A percentile compares a stretch with the other conserved stretches of the same genome.
phyloP scores from a whole-genome alignment of 2,797 vertebrate species.

The Astyanax mexicanus region DNA sequence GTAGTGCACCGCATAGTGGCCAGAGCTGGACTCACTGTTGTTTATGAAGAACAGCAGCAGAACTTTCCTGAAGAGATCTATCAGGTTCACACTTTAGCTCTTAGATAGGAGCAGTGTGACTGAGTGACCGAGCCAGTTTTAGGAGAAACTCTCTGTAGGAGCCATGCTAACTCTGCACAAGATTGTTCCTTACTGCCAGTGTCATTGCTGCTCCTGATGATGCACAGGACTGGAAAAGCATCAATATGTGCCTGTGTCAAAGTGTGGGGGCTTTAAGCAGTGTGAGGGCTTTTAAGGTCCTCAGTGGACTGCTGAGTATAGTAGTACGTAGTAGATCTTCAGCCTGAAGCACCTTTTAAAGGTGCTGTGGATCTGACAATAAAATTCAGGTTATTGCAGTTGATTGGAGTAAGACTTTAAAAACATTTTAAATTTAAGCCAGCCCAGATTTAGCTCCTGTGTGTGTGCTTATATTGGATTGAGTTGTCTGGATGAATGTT shows the following conservation, averaged over 20 bases:
- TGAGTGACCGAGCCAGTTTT: background rate
- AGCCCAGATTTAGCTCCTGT: background rate
- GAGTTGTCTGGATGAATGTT: background rate
- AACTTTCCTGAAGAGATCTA: slow-evolving; percentile 96
- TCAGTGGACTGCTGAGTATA: background rate
- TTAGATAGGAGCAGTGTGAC: slow-evolving; percentile 79
- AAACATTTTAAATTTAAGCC: slow-evolving; percentile 7
- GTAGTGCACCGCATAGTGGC: slow-evolving; percentile 81
- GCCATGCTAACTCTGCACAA: background rate
- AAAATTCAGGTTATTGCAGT: background rate
- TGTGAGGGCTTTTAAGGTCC: background rate
- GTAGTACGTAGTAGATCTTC: background rate
- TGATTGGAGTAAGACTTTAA: background rate
- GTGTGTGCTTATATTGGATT: background rate
- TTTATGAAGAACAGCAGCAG: slow-evolving; percentile 89
- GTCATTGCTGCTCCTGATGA: slow-evolving; percentile 8
- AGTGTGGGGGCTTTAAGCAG: slow-evolving; percentile 11
- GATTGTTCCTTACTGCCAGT: slow-evolving; percentile 4
- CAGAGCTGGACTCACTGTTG: slow-evolving; percentile 83
- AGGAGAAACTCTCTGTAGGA: slow-evolving; percentile 8
- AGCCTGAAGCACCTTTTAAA: background rate
- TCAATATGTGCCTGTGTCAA: slow-evolving; percentile 5
- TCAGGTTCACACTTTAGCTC: slow-evolving; percentile 91
- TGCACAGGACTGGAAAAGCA: background rate
- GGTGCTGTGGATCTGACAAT: background rate